Evolutionary conservation across 2,113 vertebrate genomes (phyloP), one percentile per base, ranked within the genome.

Genomic region (Malurus cyaneus): DNA sequence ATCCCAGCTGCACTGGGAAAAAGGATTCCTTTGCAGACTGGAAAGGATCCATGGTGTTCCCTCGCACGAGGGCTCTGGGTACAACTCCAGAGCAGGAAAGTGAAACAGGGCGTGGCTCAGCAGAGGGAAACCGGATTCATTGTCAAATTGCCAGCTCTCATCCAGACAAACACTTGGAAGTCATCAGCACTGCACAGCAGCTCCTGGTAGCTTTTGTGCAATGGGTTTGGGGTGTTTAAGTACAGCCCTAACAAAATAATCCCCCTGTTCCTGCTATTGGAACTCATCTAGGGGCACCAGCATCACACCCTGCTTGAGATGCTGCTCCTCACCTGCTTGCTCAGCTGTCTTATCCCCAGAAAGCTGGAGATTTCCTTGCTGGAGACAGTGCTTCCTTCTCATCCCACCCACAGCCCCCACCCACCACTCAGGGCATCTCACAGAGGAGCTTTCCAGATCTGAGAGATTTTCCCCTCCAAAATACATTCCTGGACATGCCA

Each of bases 11-110:
- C 88, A 94, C 87, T 88, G 87, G 82, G 86, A 77, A 77, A 91
- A 80, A 80, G 83, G 76, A 96, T 39, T 60, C 39, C 93, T 88
- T 92, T 89, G 89, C 80, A 96, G 94, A 82, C 71, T 83, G 80
- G 62, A 70, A 73, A 32, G 25, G 46, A 54, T 42, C 19, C 46
- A 4, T 1, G 2, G 54, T 47, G 71, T 9, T 80, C 29, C 76
- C 50, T 14, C 34, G 42, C 17, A 19, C 0, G 14, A 80, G 52
- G 39, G 56, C 60, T 62, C 44, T 47, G 88, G 52, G 83, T 93
- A 42, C 53, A 70, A 28, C 50, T 83, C 67, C 82, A 70, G 19
- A 34, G n/a, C 18, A 92, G 23, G 36, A 64, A 86, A 73, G 62
- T 49, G 6, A 59, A 94, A 60, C 1, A 78, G 80, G 73, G 80